These are phyloP conservation scores for Acanthosepion pharaonis DNA, from an alignment of 2,888 invertebrate genomes.

Conservation along the genomic window DNA sequence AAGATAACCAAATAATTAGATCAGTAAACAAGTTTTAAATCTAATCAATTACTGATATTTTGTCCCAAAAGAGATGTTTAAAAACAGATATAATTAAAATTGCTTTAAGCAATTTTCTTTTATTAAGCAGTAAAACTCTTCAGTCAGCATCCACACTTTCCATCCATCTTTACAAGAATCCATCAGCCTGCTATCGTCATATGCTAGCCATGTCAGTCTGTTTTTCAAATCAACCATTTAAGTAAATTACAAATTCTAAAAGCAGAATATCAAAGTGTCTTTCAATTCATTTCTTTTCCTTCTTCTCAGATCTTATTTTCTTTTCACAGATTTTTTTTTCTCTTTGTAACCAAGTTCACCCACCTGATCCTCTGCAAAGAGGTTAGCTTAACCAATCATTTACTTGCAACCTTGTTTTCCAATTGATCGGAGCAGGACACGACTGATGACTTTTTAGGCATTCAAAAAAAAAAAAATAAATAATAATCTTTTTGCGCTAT, in stretches of 20 bases:
- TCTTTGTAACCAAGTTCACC: not conserved
- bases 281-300: not conserved
- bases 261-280: not conserved
- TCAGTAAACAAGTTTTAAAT: too few relatives aligned
- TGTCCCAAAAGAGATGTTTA: too few relatives aligned
- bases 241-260: not conserved
- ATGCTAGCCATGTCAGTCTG: not conserved
- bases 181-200: not conserved
- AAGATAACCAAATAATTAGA: too few relatives aligned
- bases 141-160: too few relatives aligned
- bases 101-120: too few relatives aligned
- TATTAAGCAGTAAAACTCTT: too few relatives aligned
- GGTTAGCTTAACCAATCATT: not conserved
- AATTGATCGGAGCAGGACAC: not conserved
- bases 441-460: not conserved
- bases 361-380: not conserved
- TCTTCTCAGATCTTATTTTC: not conserved
- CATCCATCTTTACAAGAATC: not conserved
- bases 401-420: not conserved
- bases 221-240: not conserved
- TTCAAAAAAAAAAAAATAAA: not conserved
- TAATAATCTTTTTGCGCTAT: not conserved
- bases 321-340: not conserved
- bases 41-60: too few relatives aligned
- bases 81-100: too few relatives aligned